Conservation (phyloP, 2,888 invertebrate species). For the Drosophila picticornis region DNA sequence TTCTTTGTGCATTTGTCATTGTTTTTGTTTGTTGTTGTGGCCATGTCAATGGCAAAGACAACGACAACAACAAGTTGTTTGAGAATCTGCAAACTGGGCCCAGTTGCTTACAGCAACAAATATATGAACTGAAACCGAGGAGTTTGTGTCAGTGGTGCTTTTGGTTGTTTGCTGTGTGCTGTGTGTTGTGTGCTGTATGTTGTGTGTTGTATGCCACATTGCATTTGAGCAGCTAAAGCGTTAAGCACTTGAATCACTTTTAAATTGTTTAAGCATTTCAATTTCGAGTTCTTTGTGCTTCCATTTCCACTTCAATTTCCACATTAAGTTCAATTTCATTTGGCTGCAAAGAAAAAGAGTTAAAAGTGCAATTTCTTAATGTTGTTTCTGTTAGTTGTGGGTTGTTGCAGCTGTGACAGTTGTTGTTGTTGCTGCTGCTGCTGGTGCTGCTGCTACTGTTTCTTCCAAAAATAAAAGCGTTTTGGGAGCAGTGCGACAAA, state of each 20-base stretch:
- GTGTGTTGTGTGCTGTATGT: neutral
- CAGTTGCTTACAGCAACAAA: conserved; percentile 43
- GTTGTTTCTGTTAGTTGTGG: conserved; percentile 1
- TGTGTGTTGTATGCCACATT: neutral
- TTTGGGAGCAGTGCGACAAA: conserved; percentile 76
- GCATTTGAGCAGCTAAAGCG: conserved; percentile 15
- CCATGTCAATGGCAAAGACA: conserved; percentile 25
- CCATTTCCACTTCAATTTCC: neutral
- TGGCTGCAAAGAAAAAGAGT: conserved; percentile 6
- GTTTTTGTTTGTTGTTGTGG: conserved; percentile 7
- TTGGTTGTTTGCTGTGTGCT: neutral
- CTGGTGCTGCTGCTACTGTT: conserved; percentile 34
- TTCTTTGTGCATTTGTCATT: conserved; percentile 1
- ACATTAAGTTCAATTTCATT: conserved; percentile 20
- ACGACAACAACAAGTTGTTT: conserved; percentile 42
- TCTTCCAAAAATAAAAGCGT: conserved; percentile 73
- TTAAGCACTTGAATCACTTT: conserved; percentile 8
- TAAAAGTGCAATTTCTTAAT: conserved; percentile 20
- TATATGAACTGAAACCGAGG: conserved; percentile 31
- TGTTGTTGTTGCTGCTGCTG: conserved; percentile 16
- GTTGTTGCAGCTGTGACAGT: conserved; percentile 16
- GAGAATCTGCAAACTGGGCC: conserved; percentile 11
- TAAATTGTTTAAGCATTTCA: conserved; percentile 7
- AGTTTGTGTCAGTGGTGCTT: conserved; percentile 11
- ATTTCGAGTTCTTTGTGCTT: neutral